A percentile compares a stretch with the other conserved stretches of the same genome.
Conservation (phyloP, 2,888 invertebrate species). For the Drosophila greeni region DNA sequence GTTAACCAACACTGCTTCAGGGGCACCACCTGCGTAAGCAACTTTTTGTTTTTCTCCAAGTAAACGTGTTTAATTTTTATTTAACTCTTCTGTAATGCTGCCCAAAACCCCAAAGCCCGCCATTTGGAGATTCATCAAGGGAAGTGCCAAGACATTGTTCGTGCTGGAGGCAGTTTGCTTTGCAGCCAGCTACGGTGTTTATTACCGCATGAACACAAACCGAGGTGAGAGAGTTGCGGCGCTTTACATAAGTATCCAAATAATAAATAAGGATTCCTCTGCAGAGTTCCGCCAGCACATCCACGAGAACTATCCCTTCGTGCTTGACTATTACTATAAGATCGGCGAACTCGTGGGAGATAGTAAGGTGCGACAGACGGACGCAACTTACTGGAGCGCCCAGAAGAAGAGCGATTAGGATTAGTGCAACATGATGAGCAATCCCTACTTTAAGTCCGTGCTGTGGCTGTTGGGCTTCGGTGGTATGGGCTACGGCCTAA, state of each 20-base stretch:
- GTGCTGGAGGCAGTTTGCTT: conserved; percentile 82
- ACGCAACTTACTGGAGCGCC: conserved; percentile 81
- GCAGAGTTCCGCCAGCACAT: conserved; percentile 86
- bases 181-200: conserved; percentile 82
- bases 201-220: conserved; percentile 85
- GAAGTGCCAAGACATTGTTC: conserved; percentile 81
- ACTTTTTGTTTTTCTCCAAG: conserved; percentile 5
- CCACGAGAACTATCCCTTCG: conserved; percentile 83
- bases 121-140: conserved; percentile 80
- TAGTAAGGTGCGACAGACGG: conserved; percentile 79
- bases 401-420: conserved; percentile 63
- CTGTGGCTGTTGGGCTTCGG: conserved; percentile 83
- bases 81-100: conserved; percentile 80
- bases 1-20: conserved; percentile 5
- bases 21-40: conserved; percentile 18
- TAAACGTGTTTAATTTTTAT: conserved; percentile 22
- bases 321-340: conserved; percentile 85
- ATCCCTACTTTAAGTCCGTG: conserved; percentile 78
- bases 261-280: conserved; percentile 60
- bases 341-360: conserved; percentile 83
- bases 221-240: conserved; percentile 81
- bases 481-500: conserved; percentile 82
- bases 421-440: conserved; percentile 72
- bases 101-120: conserved; percentile 82
- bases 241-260: conserved; percentile 51